Evolutionary conservation across 2,113 vertebrate genomes (phyloP).

Genomic region (Sitta europaea): DNA sequence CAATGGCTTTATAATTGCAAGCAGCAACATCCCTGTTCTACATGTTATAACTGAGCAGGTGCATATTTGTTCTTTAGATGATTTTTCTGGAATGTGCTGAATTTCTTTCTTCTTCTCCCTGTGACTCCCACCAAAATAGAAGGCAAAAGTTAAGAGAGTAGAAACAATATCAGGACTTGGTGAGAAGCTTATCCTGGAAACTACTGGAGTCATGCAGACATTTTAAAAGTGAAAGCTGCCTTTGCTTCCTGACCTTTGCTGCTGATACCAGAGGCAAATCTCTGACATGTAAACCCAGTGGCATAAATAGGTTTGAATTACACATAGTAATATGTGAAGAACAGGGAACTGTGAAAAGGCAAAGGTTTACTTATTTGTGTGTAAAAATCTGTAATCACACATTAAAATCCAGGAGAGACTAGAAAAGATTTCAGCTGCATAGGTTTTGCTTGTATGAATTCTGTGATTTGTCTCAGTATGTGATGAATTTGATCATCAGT

Average conservation of each 20-base stretch:
- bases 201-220: not conserved
- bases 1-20: not conserved
- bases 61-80: not conserved
- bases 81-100: not conserved
- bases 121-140: not conserved
- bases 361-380: slow-evolving; percentile 26
- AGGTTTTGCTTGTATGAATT: not conserved
- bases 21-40: not conserved
- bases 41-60: not conserved
- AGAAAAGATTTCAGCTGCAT: not conserved
- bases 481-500: not conserved
- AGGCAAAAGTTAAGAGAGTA: not conserved
- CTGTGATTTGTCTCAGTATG: not conserved
- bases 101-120: not conserved
- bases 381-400: not conserved
- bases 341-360: slow-evolving; percentile 41
- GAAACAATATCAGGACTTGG: not conserved
- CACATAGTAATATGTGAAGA: slow-evolving; percentile 35
- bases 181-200: not conserved
- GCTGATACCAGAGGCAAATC: slow-evolving; percentile 18
- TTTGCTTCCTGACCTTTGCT: slow-evolving; percentile 48
- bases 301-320: slow-evolving; percentile 40
- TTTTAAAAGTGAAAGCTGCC: slow-evolving; percentile 20
- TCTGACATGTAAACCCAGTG: not conserved
- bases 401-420: not conserved